A percentile compares a stretch with the other conserved stretches of the same genome.
Evolutionary conservation across 2,888 invertebrate species (phyloP).

Genomic region (Embidobia sp.): DNA sequence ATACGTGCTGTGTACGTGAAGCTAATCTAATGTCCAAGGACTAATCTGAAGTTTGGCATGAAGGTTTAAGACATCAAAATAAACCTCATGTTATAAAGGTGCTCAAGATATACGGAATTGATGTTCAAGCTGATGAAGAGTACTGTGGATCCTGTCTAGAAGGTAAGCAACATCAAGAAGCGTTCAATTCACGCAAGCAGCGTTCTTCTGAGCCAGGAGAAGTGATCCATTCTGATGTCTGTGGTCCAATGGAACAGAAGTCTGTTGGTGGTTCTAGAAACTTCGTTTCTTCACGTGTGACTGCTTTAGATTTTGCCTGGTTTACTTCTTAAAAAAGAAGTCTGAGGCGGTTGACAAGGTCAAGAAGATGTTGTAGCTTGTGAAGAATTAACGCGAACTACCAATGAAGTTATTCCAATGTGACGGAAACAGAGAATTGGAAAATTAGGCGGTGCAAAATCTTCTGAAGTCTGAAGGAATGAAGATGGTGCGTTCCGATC

Average conservation of each 20-base stretch:
- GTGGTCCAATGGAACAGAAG: slow-evolving; percentile 66
- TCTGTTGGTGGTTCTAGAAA: slow-evolving; percentile 60
- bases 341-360: slow-evolving; percentile 30
- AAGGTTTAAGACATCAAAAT: slow-evolving; percentile 74
- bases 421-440: slow-evolving; percentile 41
- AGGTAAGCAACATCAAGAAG: slow-evolving; percentile 69
- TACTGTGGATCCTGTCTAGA: slow-evolving; percentile 70
- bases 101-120: slow-evolving; percentile 67
- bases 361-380: slow-evolving; percentile 64
- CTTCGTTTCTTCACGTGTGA: slow-evolving; percentile 62
- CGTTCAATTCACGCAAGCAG: slow-evolving; percentile 67
- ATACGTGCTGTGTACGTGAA: too few species aligned
- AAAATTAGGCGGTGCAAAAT: slow-evolving; percentile 19
- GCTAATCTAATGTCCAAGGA: slow-evolving; percentile 2
- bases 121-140: slow-evolving; percentile 60
- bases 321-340: slow-evolving; percentile 52
- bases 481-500: slow-evolving; percentile 14
- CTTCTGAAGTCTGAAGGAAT: slow-evolving; percentile 17
- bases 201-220: slow-evolving; percentile 65
- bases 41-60: slow-evolving; percentile 69
- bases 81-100: slow-evolving; percentile 70
- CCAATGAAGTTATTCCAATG: slow-evolving; percentile 27
- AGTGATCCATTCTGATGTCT: slow-evolving; percentile 70
- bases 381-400: slow-evolving; percentile 48
- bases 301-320: slow-evolving; percentile 68